Percentiles rank a stretch among this genome's conserved stretches.
phyloP scores from a whole-genome alignment of 2,888 invertebrate genomes.

The Brachynemurus nebulosus region DNA sequence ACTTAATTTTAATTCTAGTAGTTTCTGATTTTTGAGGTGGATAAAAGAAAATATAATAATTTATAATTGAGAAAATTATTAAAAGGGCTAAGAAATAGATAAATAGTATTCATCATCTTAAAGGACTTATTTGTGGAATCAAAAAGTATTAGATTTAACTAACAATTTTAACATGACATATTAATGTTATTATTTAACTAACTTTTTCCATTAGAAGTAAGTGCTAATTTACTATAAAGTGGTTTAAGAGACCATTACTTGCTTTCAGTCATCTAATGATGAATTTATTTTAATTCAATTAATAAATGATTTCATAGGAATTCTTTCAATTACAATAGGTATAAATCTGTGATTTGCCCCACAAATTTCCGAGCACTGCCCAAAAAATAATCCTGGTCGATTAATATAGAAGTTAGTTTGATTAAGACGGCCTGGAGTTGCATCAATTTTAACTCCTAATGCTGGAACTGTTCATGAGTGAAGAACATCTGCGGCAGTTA shows the following conservation, averaged over 20 bases:
- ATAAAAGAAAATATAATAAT: conserved; percentile 34
- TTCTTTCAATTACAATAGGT: conserved; percentile 26
- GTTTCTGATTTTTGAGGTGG: conserved; percentile 25
- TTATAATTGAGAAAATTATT: conserved; percentile 37
- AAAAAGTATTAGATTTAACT: conserved; percentile 45
- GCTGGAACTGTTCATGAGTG: conserved; percentile 51
- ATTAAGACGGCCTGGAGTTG: conserved; percentile 48
- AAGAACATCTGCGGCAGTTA: conserved; percentile 48
- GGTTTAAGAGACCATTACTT: no score
- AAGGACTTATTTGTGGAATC: no score
- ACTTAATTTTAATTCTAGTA: conserved; percentile 21
- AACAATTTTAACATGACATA: conserved; percentile 22
- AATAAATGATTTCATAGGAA: no score
- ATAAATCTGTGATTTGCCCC: conserved; percentile 70
- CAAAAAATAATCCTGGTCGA: no score
- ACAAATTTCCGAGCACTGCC: conserved; percentile 73
- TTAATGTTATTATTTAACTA: neutral
- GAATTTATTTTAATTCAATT: no score
- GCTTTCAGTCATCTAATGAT: no score
- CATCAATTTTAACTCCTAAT: conserved; percentile 49
- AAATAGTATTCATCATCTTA: conserved; percentile 29
- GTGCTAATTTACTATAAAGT: no score
- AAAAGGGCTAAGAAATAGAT: conserved; percentile 31
- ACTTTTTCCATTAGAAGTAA: no score
- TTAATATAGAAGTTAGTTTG: no score